Base-by-base conservation (phyloP, 2,888 invertebrate genomes). In the Agapostemon virescens region DNA sequence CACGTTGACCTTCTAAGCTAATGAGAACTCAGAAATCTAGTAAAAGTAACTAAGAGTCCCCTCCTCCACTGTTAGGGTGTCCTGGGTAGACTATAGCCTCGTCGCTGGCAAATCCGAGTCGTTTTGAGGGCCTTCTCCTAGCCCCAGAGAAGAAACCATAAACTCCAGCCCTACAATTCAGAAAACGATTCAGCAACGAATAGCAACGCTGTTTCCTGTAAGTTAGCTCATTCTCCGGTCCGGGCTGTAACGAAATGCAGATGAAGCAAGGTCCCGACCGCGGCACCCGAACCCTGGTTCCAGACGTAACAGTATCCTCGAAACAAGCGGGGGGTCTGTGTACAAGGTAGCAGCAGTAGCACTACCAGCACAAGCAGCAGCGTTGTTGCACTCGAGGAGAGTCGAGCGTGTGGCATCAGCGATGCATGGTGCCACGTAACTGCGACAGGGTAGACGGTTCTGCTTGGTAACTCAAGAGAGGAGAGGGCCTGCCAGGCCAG, bases 401-500 rank as follows among this genome's bases (percentile, higher is more conserved):
- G 49, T n/a, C 11, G 49, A 49, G 42, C 61, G 67, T 52, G 61
- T 55, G 23, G 55, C 52, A 40, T 77, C 58, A 15, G 45, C 71
- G 40, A 36, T 49, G 33, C 42, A 52, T 26, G 49, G n/a, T 33
- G 26, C 81, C 75, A 69, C 72, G 76, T 67, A 73, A 81, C 73
- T 33, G 63, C 64, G 66, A 69, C 55, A 40, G 81, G 63, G 68
- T 45, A 73, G 75, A 73, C 66, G 30, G 72, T 81, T 81, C 76
- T 73, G 72, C 40, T 69, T 52, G 81, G 81, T 61, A 76, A 73
- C 72, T 64, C 61, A 66, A 73, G 61, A 75, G 61, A 75, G 77
- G 77, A 80, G 77, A 73, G 69, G 64, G 64, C 73, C 55, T 40
- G 38, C 69, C 63, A 79, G 75, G 81, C 81, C 80, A 81, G 85